Base-by-base conservation (phyloP, 2,888 invertebrate genomes). In the Deilephila elpenor region DNA sequence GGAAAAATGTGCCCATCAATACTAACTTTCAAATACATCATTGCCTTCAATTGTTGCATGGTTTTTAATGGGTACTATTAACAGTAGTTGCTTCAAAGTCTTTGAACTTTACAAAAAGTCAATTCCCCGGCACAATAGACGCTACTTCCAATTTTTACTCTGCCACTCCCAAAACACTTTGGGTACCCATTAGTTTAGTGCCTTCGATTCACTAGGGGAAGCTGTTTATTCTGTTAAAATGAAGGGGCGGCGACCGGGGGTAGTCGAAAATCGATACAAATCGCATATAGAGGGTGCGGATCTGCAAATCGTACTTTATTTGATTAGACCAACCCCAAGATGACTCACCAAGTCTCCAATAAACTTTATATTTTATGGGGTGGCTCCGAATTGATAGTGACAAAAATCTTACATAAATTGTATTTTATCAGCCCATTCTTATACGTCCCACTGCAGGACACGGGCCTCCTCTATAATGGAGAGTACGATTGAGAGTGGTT, bases 231-330 rank as follows among this genome's bases (percentile, higher is more conserved):
- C 76, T 77, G 77, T 75, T 76, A 78, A 79, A 80, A 77, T 75
- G 77, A 73, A 71, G 75, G 78, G 79, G 80, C 74, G 76, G 74
- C 72, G 37, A 71, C 75, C 70, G 73, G 32, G 75, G 77, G 82
- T 81, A 82, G 82, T 79, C 78, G 77, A 82, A 84, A 82, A 84
- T 85, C 85, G 80, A 85, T 85, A 82, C 59, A 67, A 73, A 73
- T 73, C 64, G 59, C 72, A 67, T 59, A 73, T 56, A 20, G 56
- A 67, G 72, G 64, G 72, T 74, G 73, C 70, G 75, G 74, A 77
- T 70, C 64, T 64, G 59, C 37, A 73, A 56, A 59, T 59, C 71
- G 67, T 59, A 67, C 76, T 80, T 80, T 83, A 83, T 81, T 84
- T 83, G 59, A 73, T 73, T 73, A 67, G 67, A 59, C 72, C 59